Percentiles rank a stretch among this genome's conserved stretches.
Conservation (phyloP, 2,797 vertebrate genomes). For the Myripristis jacobus region DNA sequence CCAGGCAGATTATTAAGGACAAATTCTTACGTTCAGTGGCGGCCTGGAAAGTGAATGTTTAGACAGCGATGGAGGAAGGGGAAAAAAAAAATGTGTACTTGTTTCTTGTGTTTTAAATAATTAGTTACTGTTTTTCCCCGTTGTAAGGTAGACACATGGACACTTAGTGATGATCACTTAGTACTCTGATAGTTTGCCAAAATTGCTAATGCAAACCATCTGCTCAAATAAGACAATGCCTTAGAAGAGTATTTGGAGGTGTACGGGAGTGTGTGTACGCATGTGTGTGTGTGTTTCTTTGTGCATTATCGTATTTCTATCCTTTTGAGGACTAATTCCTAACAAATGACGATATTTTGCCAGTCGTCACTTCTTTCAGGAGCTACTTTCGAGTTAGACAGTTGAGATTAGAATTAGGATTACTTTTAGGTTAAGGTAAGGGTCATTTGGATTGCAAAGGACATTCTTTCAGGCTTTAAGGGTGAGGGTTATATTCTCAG, state of each 20-base stretch:
- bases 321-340: constrained; percentile 8
- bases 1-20: too few species aligned
- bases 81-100: neutral
- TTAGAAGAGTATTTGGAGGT: neutral
- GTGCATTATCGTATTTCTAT: constrained; percentile 3
- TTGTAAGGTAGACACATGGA: too few species aligned
- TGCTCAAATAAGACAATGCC: neutral
- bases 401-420: too few species aligned
- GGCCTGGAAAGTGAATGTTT: too few species aligned
- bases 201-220: neutral
- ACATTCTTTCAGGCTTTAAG: too few species aligned
- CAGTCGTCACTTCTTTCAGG: too few species aligned
- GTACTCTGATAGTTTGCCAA: constrained; percentile 4
- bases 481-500: too few species aligned
- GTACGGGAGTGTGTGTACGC: neutral
- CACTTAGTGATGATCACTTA: neutral
- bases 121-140: neutral
- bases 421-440: too few species aligned
- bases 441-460: too few species aligned
- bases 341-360: too few species aligned
- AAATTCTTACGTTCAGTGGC: too few species aligned
- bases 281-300: neutral
- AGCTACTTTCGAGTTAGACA: too few species aligned
- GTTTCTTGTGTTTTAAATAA: neutral
- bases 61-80: neutral